Base-by-base conservation (phyloP, 1,140 invertebrate genomes). In the Sinonovacula constricta region DNA sequence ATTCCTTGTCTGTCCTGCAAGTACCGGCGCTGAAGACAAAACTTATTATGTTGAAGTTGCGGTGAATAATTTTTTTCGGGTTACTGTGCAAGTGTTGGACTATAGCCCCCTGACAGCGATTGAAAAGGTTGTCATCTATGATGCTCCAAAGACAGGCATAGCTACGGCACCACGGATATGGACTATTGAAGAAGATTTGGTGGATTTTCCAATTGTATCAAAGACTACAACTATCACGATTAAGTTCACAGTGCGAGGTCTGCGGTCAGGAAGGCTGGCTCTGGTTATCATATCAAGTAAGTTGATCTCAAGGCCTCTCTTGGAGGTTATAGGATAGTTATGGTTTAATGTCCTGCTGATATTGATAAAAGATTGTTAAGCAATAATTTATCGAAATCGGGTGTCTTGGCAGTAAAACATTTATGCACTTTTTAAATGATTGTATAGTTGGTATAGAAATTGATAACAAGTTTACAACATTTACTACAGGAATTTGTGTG, bases 201-300 rank as follows among this genome's bases (percentile, higher is more conserved):
- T 90, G 22, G 89, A 90, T 66, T 91, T 91, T 69, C 90, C 90
- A 0, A 65, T 90, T 22, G 59, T 86, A 18, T 90, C 90, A 1
- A 54, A 66, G 0, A 57, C 69, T 14, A 71, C 74, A 28, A 69
- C 57, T 31, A 10, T 90, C 10, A 91, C 89, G 3, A 85, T 91
- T 15, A 53, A 78, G 45, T 76, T 86, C 0, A 60, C 62, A 14
- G 86, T 91, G 0, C 74, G 49, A 15, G 89, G 89, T 7, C 65
- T 86, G 10, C 49, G 82, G 12, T 87, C 89, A 57, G 90, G 89
- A 7, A 67, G 90, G 49, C 81, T 91, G 26, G 83, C 90, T 1
- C 87, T 90, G 83, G 88, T 87, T 30, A 83, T 88, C 1, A 78
- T 86, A 59, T 83, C 86, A 69, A 68, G 90, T 91, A 74, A 85